Evolutionary conservation across 2,113 vertebrate species (phyloP).

Genomic region (Tapirus terrestris): DNA sequence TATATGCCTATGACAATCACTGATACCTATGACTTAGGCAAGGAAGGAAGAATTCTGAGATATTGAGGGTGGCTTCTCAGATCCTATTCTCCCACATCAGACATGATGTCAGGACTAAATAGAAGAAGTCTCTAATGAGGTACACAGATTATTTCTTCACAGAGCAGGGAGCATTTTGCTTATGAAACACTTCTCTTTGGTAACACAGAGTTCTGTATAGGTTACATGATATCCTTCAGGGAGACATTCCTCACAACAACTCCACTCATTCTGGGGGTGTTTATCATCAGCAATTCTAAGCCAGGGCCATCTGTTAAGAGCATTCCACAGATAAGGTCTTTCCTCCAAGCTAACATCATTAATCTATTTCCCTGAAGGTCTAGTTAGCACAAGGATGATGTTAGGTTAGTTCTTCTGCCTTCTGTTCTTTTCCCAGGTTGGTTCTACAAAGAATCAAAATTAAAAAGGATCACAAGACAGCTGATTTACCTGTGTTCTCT

Average conservation of each 20-base stretch:
- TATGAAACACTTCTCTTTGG: too few species aligned
- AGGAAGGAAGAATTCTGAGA: not conserved
- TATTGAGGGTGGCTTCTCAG: too few species aligned
- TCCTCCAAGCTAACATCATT: not conserved
- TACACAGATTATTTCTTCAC: not conserved
- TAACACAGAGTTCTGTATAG: not conserved
- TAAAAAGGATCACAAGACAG: not conserved
- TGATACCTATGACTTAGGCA: not conserved
- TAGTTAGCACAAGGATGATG: not conserved
- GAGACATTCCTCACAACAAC: not conserved
- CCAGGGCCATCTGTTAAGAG: too few species aligned
- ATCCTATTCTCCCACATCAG: too few species aligned
- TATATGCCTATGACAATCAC: too few species aligned
- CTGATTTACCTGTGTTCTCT: not conserved
- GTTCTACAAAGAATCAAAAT: not conserved
- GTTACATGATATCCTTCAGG: not conserved
- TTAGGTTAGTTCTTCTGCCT: not conserved
- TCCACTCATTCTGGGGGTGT: not conserved
- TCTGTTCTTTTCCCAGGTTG: not conserved
- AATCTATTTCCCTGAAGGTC: too few species aligned
- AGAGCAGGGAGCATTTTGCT: not conserved
- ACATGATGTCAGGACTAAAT: not conserved
- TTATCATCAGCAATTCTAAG: not conserved
- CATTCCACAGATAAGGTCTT: not conserved
- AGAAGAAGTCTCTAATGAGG: not conserved